These are phyloP conservation scores for Lypha dubia DNA, from an alignment of 2,888 invertebrate species.

Conservation along the genomic window DNA sequence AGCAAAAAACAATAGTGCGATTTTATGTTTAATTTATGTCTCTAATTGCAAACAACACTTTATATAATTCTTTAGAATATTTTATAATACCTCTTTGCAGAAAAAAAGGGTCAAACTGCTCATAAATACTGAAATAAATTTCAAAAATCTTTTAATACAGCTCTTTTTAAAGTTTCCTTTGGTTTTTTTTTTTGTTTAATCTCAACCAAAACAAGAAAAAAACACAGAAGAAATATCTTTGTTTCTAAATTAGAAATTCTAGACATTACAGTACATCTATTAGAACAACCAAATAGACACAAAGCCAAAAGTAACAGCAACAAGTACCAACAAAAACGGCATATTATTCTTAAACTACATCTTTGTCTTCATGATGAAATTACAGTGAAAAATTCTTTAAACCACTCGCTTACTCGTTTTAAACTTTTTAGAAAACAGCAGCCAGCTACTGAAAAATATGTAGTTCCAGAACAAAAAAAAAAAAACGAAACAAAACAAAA, in stretches of 20 bases:
- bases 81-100: neutral
- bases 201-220: too few relatives aligned
- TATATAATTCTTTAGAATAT: neutral
- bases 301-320: constrained; percentile 34
- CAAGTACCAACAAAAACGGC: constrained; percentile 49
- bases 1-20: too few relatives aligned
- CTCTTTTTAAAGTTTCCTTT: constrained; percentile 3
- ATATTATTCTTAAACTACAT: constrained; percentile 61
- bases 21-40: too few relatives aligned
- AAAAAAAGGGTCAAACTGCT: constrained; percentile 30
- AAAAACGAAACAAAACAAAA: constrained; percentile 40
- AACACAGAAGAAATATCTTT: constrained; percentile 38
- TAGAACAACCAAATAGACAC: constrained; percentile 9
- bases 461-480: constrained; percentile 12
- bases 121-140: constrained; percentile 51
- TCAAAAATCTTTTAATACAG: constrained; percentile 46
- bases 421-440: constrained; percentile 56
- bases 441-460: constrained; percentile 45
- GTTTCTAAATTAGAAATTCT: constrained; percentile 65
- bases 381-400: constrained; percentile 72
- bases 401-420: constrained; percentile 59
- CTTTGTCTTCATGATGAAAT: constrained; percentile 69
- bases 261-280: constrained; percentile 49
- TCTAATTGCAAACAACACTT: too few relatives aligned
- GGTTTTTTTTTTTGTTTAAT: constrained; percentile 17